A percentile compares a stretch with the other conserved stretches of the same genome.
phyloP scores from a whole-genome alignment of 2,797 vertebrate genomes.

The Dendrocincla fuliginosa region DNA sequence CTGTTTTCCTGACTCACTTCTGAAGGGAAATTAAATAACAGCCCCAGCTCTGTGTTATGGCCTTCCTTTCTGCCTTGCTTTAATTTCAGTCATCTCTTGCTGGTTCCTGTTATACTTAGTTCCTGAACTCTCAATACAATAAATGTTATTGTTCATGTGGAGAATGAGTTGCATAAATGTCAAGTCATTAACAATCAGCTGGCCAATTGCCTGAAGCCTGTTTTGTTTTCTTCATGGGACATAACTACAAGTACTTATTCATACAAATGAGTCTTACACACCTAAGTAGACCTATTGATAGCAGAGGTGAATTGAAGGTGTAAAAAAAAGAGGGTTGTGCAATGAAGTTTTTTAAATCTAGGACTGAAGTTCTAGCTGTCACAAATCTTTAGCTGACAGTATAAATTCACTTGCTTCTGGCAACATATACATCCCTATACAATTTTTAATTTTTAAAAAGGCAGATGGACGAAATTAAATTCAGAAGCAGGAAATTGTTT shows the following conservation, averaged over 20 bases:
- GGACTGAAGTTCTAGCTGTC: not conserved
- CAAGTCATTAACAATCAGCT: conserved; percentile 39
- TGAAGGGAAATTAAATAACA: conserved; percentile 23
- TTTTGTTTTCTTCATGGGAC: conserved; percentile 29
- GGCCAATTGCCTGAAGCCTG: not conserved
- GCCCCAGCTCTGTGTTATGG: not conserved
- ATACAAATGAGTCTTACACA: not conserved
- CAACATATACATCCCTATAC: not conserved
- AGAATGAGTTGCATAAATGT: conserved; percentile 26
- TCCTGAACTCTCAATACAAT: conserved; percentile 30
- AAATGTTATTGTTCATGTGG: conserved; percentile 23
- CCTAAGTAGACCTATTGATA: not conserved
- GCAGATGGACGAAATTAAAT: not conserved
- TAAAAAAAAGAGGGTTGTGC: not conserved
- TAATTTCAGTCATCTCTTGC: conserved; percentile 31
- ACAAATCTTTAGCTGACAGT: not conserved
- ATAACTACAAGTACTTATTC: not conserved
- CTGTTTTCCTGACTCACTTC: not conserved
- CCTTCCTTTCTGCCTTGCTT: conserved; percentile 3
- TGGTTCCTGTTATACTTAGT: conserved; percentile 24
- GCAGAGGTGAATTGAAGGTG: not conserved
- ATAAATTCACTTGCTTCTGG: not conserved
- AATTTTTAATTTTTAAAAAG: not conserved
- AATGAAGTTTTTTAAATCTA: not conserved
- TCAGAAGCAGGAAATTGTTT: conserved; percentile 26